phyloP scores from a whole-genome alignment of 2,113 vertebrate genomes.

The Morone saxatilis region DNA sequence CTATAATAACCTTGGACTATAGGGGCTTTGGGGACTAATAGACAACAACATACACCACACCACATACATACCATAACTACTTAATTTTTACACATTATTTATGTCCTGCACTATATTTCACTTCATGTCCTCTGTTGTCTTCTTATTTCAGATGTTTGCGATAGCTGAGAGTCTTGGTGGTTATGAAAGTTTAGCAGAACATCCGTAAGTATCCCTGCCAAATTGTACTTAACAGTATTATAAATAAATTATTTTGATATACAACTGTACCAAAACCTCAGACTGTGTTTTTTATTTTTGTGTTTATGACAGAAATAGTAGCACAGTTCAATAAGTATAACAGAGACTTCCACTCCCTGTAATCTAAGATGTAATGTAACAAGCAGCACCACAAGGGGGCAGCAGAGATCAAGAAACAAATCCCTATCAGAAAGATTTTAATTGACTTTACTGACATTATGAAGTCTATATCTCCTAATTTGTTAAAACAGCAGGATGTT shows the following conservation, averaged over 20 bases:
- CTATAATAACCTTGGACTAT: no score
- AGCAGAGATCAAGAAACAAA: slow-evolving; percentile 51
- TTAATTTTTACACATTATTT: neutral
- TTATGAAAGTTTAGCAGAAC: slow-evolving; percentile 95
- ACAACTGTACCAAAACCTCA: neutral
- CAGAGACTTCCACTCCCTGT: neutral
- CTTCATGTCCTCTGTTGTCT: slow-evolving; percentile 1
- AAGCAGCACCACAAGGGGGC: slow-evolving; percentile 44
- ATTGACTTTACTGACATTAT: slow-evolving; percentile 5
- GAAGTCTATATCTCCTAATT: neutral
- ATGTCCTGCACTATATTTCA: neutral
- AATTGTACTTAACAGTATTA: neutral
- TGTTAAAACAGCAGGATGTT: neutral
- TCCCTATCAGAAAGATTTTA: neutral
- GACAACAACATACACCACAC: no score
- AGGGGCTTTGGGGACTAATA: neutral
- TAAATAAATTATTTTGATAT: neutral
- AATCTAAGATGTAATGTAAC: slow-evolving; percentile 12
- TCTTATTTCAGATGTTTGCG: slow-evolving; percentile 86
- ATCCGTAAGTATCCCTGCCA: slow-evolving; percentile 89
- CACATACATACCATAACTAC: no score
- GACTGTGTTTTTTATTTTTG: no score
- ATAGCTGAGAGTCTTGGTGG: slow-evolving; percentile 95
- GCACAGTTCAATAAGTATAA: neutral
- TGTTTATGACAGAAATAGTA: neutral